A percentile compares a stretch with the other conserved stretches of the same genome.
Evolutionary conservation across 2,888 invertebrate genomes (phyloP).

Genomic region (Oscheius sp.): DNA sequence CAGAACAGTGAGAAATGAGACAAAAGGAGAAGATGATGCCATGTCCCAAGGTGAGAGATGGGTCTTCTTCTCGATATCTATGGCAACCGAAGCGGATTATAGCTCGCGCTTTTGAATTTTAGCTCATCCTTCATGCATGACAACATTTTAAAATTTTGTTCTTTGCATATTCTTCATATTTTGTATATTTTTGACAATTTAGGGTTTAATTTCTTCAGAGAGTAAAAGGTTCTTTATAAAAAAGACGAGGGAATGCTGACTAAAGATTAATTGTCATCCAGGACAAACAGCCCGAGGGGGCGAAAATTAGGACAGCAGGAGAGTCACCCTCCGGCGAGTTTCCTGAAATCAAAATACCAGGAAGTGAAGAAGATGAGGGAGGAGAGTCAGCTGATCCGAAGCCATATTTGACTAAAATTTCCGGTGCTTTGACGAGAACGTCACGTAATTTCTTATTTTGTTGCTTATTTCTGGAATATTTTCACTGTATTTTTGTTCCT

Average conservation of each 20-base stretch:
- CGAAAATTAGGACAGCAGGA: too few species aligned
- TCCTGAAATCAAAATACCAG: too few species aligned
- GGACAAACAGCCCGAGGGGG: too few species aligned
- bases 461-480: too few species aligned
- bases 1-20: neutral
- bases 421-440: too few species aligned
- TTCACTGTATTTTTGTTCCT: too few species aligned
- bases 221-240: neutral
- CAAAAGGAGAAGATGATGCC: neutral
- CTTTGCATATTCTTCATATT: neutral
- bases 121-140: neutral
- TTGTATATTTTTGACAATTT: too few species aligned
- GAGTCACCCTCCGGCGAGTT: too few species aligned
- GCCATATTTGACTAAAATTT: too few species aligned
- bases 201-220: neutral
- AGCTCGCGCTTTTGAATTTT: conserved; percentile 12
- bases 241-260: neutral
- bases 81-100: conserved; percentile 26
- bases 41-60: neutral
- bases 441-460: too few species aligned
- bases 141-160: neutral
- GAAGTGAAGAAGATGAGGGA: too few species aligned
- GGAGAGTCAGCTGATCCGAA: too few species aligned
- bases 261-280: neutral
- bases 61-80: neutral